Conservation (phyloP, 2,797 vertebrate species). For the Percopsis omiscomaycus region DNA sequence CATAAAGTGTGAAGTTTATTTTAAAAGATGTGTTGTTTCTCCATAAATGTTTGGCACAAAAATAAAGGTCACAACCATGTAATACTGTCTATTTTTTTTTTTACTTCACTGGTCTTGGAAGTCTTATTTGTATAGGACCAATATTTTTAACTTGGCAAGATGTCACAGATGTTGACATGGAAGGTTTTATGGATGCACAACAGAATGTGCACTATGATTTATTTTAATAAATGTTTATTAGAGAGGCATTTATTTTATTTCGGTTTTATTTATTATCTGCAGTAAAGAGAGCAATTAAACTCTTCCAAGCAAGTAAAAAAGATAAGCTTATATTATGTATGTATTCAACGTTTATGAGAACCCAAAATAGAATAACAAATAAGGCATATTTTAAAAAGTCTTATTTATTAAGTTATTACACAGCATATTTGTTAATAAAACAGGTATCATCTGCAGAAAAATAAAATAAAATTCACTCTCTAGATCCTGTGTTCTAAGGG, state of each 20-base stretch:
- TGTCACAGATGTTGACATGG: too few species aligned
- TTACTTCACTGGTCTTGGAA: background rate
- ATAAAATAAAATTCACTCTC: conserved; percentile 67
- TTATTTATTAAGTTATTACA: conserved; percentile 74
- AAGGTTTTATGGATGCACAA: too few species aligned
- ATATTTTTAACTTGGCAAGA: too few species aligned
- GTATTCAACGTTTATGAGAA: too few species aligned
- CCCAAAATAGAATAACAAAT: conserved; percentile 11
- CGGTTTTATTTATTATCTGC: too few species aligned
- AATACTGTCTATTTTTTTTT: conserved; percentile 41
- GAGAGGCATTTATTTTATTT: too few species aligned
- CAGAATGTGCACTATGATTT: too few species aligned
- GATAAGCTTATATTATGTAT: too few species aligned
- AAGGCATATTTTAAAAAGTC: conserved; percentile 72
- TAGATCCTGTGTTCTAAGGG: conserved; percentile 57
- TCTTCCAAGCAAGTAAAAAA: too few species aligned
- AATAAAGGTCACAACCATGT: conserved; percentile 53
- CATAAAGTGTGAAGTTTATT: conserved; percentile 56
- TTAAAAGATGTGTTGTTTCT: conserved; percentile 31
- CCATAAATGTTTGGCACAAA: conserved; percentile 22
- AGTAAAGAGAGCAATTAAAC: too few species aligned
- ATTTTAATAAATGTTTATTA: too few species aligned
- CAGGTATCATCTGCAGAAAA: conserved; percentile 70
- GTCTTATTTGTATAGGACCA: background rate
- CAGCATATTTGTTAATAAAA: conserved; percentile 79